Conservation (phyloP, 2,113 vertebrate genomes). For the Peucedramus taeniatus region DNA sequence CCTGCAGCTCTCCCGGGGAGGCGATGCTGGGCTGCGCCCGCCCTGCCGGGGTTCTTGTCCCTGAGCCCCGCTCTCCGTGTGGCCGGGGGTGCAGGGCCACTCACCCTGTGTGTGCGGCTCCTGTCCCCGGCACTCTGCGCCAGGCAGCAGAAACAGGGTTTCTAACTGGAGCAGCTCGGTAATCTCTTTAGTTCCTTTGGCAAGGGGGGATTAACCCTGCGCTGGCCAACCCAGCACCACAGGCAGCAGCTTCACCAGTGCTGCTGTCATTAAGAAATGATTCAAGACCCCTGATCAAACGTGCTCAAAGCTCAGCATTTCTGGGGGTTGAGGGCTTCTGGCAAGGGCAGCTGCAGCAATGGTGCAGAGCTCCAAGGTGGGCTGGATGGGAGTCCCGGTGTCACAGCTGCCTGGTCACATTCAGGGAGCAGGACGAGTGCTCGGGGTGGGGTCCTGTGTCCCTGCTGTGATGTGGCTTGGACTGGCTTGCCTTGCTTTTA, state of each 20-base stretch:
- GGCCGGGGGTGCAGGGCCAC: accelerated
- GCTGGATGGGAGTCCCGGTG: background rate
- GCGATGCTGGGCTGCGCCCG: accelerated
- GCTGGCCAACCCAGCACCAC: accelerated
- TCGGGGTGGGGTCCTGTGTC: accelerated
- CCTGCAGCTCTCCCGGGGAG: background rate
- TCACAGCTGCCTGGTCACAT: background rate
- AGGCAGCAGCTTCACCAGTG: accelerated
- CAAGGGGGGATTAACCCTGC: background rate
- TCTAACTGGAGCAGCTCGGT: background rate
- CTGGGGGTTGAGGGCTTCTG: background rate
- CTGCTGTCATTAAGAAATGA: background rate
- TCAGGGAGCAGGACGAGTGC: background rate
- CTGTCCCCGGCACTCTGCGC: background rate
- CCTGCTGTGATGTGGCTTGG: background rate
- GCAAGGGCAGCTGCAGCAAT: background rate
- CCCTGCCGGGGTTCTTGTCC: background rate
- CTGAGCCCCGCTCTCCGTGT: accelerated
- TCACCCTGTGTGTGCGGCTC: accelerated
- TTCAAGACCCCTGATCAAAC: background rate
- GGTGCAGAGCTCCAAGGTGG: background rate
- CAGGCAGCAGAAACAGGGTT: accelerated
- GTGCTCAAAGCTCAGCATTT: too few relatives aligned
- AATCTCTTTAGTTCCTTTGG: background rate
- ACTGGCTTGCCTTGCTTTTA: background rate